phyloP scores from a whole-genome alignment of 2,113 vertebrate species.

The Poecile atricapillus region DNA sequence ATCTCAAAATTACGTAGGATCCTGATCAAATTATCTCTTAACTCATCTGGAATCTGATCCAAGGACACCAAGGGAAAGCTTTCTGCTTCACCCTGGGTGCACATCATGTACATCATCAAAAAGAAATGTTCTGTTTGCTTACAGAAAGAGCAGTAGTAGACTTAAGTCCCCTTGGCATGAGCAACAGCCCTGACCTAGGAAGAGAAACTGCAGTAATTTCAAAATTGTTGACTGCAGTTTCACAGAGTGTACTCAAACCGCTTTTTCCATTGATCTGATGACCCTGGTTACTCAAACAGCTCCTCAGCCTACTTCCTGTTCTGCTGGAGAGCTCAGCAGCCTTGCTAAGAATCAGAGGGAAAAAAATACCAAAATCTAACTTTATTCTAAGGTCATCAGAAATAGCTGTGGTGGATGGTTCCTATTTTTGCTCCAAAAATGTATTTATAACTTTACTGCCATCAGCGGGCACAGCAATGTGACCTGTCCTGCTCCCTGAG shows the following conservation, averaged over 20 bases:
- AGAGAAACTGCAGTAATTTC: constrained; percentile 46
- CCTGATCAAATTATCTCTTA: neutral
- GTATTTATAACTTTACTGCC: constrained; percentile 2
- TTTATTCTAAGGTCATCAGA: constrained; percentile 8
- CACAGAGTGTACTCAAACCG: constrained; percentile 47
- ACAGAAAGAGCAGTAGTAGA: neutral
- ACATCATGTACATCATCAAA: neutral
- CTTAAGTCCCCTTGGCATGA: neutral
- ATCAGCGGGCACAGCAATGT: neutral
- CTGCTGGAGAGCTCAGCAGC: constrained; percentile 31
- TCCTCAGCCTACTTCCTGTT: constrained; percentile 59
- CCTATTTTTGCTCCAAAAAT: constrained; percentile 33
- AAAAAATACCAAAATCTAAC: neutral
- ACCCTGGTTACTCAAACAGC: constrained; percentile 41
- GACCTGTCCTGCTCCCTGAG: neutral
- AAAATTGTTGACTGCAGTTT: constrained; percentile 33
- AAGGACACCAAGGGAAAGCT: neutral
- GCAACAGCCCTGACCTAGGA: neutral
- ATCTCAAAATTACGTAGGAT: neutral
- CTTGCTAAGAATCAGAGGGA: neutral
- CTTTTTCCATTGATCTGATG: constrained; percentile 53
- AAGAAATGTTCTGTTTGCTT: neutral
- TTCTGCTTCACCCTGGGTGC: neutral
- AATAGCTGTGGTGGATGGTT: constrained; percentile 8
- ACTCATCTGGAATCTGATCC: neutral